These are phyloP conservation scores for Tylochromis polylepis DNA, from an alignment of 2,113 vertebrate species.

Conservation along the genomic window DNA sequence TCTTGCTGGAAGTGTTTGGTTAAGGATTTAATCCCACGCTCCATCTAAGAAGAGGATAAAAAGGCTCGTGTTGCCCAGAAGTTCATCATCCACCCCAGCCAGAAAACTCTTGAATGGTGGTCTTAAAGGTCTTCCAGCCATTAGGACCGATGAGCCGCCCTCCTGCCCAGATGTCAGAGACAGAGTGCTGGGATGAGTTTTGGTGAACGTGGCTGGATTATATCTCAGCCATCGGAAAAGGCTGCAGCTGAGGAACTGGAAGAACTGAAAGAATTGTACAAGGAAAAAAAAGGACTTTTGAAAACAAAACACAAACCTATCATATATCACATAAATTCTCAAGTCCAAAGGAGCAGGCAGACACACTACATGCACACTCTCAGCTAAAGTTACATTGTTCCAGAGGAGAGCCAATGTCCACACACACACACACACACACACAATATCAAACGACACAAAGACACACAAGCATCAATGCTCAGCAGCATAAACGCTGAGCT, in stretches of 20 bases:
- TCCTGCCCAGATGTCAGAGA: conserved; percentile 11
- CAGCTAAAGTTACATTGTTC: conserved; percentile 6
- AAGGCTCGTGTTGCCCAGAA: neutral
- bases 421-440: neutral
- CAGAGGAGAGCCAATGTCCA: no score
- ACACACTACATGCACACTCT: conserved; percentile 53
- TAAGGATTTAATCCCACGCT: conserved; percentile 11
- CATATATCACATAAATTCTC: conserved; percentile 26
- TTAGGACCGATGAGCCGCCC: neutral
- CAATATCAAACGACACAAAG: conserved; percentile 16
- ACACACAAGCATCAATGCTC: conserved; percentile 32
- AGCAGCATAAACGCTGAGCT: conserved; percentile 46
- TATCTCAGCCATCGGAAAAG: neutral
- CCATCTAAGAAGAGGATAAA: neutral
- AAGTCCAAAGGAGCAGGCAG: conserved; percentile 30
- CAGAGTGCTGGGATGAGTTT: neutral
- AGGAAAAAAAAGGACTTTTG: conserved; percentile 8
- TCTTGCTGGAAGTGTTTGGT: neutral
- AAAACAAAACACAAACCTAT: conserved; percentile 27
- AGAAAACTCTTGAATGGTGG: conserved; percentile 10
- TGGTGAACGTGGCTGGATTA: neutral
- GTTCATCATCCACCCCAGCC: conserved; percentile 14
- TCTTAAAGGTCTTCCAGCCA: neutral
- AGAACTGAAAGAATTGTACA: conserved; percentile 58
- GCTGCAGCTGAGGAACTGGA: conserved; percentile 34